These are phyloP conservation scores for Pagetopsis macropterus DNA, from an alignment of 2,797 vertebrate genomes.

Conservation along the genomic window DNA sequence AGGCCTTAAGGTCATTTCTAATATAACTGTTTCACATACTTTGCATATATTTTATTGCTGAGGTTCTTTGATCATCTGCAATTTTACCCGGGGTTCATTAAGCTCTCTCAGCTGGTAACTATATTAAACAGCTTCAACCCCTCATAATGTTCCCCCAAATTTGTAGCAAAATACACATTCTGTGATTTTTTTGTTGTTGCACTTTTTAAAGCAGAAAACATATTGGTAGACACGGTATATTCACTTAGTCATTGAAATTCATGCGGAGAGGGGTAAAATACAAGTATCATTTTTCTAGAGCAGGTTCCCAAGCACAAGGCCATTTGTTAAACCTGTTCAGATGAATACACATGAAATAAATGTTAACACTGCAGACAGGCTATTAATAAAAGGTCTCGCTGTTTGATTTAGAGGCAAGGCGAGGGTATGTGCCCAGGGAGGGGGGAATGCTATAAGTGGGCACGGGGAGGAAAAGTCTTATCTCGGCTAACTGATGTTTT, in stretches of 20 bases:
- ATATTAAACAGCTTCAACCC: slow-evolving; percentile 26
- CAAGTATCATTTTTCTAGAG: slow-evolving; percentile 76
- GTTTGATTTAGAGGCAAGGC: slow-evolving; percentile 77
- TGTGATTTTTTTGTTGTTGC: slow-evolving; percentile 39
- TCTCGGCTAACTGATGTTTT: slow-evolving; percentile 64
- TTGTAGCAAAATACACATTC: slow-evolving; percentile 61
- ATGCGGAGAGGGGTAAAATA: slow-evolving; percentile 65
- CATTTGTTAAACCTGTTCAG: slow-evolving; percentile 81
- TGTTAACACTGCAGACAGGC: slow-evolving; percentile 78
- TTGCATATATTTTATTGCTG: too few relatives aligned
- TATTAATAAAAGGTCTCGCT: slow-evolving; percentile 77
- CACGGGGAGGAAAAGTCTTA: slow-evolving; percentile 51
- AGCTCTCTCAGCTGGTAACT: slow-evolving; percentile 4
- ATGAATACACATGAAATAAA: slow-evolving; percentile 84
- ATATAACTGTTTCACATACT: too few relatives aligned
- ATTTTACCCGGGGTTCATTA: too few relatives aligned
- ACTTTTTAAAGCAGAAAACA: slow-evolving; percentile 46
- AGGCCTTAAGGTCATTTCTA: slow-evolving; percentile 13
- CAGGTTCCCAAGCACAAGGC: slow-evolving; percentile 67
- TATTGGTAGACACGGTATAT: slow-evolving; percentile 53
- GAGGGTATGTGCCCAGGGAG: slow-evolving; percentile 51
- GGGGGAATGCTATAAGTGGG: slow-evolving; percentile 38
- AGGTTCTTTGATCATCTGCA: too few relatives aligned
- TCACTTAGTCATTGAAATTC: slow-evolving; percentile 77
- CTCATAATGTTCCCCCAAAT: slow-evolving; percentile 43